Evolutionary conservation across 2,888 invertebrate genomes (phyloP), one percentile per base, ranked within the genome.

Genomic region (Seira ritae): DNA sequence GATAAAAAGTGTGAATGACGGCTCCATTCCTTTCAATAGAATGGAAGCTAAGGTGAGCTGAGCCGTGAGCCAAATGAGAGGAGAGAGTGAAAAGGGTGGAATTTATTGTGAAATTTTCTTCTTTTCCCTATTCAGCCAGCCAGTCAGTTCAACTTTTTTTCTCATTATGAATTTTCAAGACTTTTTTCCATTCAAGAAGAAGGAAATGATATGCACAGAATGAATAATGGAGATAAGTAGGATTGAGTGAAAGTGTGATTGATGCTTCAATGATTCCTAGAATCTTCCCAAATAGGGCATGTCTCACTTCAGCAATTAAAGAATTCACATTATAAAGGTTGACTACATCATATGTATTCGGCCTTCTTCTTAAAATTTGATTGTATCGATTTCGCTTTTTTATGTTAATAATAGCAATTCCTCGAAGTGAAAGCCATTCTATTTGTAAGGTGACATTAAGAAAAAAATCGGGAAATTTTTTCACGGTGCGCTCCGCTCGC

Each of bases 1-100:
- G 79, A 84, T 79, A 70, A 60, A 84, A 60, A 84, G 83, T 79
- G 83, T 78, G 83, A 84, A 74, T 84, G 78, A 79, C 83, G 83
- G 83, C 83, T 84, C 78, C 75, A 74, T 75, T 77, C 66, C 60
- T 19, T 24, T 31, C 23, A 31, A 31, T 31, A 31, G 8, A 31
- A 31, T 4, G 31, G 31, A 31, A 31, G 24, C 4, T 8, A 19
- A 67, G 24, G n/a, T 66, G 66, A 66, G 22, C 42, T 55, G 67
- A 71, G 76, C 3, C 42, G 37, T 68, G 31, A 20, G 37, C 12
- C 17, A 17, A 17, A 55, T 55, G 23, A 50, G 17, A 17, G 69
- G 22, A 69, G 12, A 22, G 46, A 79, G 67, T 66, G 73, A 55
- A 37, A 31, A 31, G 31, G 31, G 31, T 31, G 31, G 19, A 68